Evolutionary conservation across 2,113 vertebrate species (phyloP).

Genomic region (Gasterosteus nipponicus): DNA sequence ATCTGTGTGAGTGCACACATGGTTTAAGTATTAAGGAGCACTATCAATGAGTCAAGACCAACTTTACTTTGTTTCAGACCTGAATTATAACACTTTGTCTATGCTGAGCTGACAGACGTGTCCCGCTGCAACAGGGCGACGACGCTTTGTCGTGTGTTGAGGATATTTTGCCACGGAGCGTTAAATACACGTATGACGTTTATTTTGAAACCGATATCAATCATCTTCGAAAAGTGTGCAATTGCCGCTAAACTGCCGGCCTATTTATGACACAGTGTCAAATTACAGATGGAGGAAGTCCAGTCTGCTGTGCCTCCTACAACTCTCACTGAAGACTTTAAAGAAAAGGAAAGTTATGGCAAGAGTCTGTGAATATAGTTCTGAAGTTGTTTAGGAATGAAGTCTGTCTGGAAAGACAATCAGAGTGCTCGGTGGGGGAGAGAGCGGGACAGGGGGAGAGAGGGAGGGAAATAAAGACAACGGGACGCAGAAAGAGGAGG

Average conservation of each 20-base stretch:
- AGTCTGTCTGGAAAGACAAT: constrained; percentile 76
- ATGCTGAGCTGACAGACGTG: constrained; percentile 22
- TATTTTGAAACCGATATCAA: not conserved
- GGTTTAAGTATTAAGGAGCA: constrained; percentile 22
- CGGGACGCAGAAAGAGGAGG: constrained; percentile 15
- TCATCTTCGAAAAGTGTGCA: not conserved
- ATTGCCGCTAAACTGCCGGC: not conserved
- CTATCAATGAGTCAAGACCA: constrained; percentile 35
- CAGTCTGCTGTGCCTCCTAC: not conserved
- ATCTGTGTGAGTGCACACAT: constrained; percentile 3
- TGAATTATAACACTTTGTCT: constrained; percentile 25
- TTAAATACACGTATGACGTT: not conserved
- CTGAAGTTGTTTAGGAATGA: constrained; percentile 65
- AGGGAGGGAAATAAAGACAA: constrained; percentile 8
- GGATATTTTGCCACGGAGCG: not conserved
- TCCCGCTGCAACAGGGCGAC: constrained; percentile 17
- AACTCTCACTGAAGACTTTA: constrained; percentile 9
- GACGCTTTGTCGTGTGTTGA: not conserved
- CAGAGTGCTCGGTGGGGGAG: constrained; percentile 43
- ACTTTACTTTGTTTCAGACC: constrained; percentile 55
- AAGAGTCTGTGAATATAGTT: constrained; percentile 49
- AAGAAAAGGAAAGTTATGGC: constrained; percentile 25
- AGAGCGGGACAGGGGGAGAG: not conserved
- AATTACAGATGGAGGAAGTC: constrained; percentile 29
- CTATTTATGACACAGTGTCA: constrained; percentile 14